phyloP scores from a whole-genome alignment of 23 tunicate genomes.

The Diplosoma virens region DNA sequence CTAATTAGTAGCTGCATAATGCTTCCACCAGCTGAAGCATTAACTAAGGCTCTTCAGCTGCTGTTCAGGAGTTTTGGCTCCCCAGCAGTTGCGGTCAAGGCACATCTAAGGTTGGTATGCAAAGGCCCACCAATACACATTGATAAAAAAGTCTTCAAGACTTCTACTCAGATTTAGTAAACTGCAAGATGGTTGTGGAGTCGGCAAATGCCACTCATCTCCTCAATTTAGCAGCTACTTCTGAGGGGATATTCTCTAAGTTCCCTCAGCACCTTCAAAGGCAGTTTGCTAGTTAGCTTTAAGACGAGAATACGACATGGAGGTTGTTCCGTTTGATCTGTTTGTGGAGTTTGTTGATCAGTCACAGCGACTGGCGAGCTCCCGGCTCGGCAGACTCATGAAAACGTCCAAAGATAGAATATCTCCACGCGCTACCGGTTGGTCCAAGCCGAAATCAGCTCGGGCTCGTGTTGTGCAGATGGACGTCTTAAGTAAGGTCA shows the following conservation, averaged over 20 bases:
- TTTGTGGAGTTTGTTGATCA: conserved; percentile 13
- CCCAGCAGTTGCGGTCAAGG: conserved; percentile 7
- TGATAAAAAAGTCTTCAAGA: background rate
- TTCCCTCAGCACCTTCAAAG: background rate
- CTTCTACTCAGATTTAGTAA: conserved; percentile 10
- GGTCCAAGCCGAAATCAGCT: background rate
- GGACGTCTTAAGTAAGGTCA: too few species aligned
- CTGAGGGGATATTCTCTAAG: conserved; percentile 2
- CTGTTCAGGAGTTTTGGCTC: background rate
- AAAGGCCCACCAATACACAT: background rate
- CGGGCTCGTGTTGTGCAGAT: background rate
- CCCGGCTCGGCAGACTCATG: conserved; percentile 12
- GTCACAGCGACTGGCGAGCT: background rate
- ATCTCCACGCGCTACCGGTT: too few species aligned
- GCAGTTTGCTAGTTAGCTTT: background rate
- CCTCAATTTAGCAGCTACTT: background rate
- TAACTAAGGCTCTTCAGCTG: background rate
- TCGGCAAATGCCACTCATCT: background rate
- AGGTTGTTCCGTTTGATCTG: conserved; percentile 14
- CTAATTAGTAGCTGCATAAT: background rate
- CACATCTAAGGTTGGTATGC: background rate
- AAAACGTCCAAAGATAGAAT: background rate
- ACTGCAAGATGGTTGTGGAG: conserved; percentile 10
- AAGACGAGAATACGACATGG: background rate
- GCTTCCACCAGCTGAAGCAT: background rate